Conservation (phyloP, 2,888 invertebrate species). For the Rhaphigaster nebulosa region DNA sequence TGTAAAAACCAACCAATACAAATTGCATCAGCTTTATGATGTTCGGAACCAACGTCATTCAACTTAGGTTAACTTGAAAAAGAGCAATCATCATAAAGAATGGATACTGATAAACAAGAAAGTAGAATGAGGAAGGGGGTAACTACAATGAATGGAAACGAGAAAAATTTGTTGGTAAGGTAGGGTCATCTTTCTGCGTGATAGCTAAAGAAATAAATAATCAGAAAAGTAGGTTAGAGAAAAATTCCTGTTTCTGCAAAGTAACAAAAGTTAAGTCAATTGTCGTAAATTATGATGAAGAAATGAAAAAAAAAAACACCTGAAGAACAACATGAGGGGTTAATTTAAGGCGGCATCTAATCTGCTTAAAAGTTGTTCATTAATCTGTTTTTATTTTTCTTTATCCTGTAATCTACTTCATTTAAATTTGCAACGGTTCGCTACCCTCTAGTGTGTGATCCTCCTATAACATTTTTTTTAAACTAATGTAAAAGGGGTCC, state of each 20-base stretch:
- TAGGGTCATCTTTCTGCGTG: neutral
- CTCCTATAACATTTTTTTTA: neutral
- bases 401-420: conserved; percentile 51
- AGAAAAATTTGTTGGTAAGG: neutral
- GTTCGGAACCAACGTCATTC: neutral
- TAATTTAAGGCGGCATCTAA: conserved; percentile 32
- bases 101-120: neutral
- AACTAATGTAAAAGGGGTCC: neutral
- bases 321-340: neutral
- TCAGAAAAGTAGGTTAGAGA: neutral
- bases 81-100: neutral
- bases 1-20: neutral
- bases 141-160: neutral
- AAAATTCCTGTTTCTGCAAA: neutral
- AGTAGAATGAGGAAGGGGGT: neutral
- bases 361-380: conserved; percentile 53
- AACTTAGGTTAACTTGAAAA: neutral
- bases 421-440: conserved; percentile 52
- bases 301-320: neutral
- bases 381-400: conserved; percentile 53
- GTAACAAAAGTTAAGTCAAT: conserved; percentile 22
- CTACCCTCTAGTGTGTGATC: neutral
- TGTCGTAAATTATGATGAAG: conserved; percentile 16
- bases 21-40: neutral
- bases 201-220: conserved; percentile 22